Evolutionary conservation across 1,140 invertebrate genomes (phyloP), one percentile per base, ranked within the genome.

Genomic region (Polypedilum pembai): DNA sequence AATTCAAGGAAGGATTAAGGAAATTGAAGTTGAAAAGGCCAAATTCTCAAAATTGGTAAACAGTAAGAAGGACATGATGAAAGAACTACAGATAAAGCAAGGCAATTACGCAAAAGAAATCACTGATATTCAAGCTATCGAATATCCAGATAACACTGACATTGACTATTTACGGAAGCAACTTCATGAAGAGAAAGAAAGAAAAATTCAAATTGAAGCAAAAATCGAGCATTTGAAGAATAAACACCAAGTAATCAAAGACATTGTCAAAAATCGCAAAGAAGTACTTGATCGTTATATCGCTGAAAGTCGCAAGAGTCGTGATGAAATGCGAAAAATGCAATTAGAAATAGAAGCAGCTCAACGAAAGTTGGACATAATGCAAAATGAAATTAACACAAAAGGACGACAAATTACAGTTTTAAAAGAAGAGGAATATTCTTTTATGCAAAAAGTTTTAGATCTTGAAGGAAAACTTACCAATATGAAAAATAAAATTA

Each of bases 271-370:
- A 1, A 33, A 74, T 41, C 12, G 24, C 10, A 20, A 20, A 12
- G 18, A 12, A 15, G 17, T 21, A 21, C 15, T 76, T 10, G 56
- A 73, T 40, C 40, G 75, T 69, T 65, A 76, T 66, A 76, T 77
- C 41, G 12, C 69, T 17, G 76, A 78, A 72, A 63, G 78, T 82
- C 84, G 79, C 86, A 87, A 76, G 74, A 75, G 69, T 40, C 1
- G 8, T 15, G 73, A 69, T 40, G 41, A 81, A 21, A 73, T 78
- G 5, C 73, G 75, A 78, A 77, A 78, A 74, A 74, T 80, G 3
- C 74, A 83, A 80, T 79, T 82, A 75, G 79, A 82, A 63, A 79
- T 83, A 75, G 78, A 79, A 24, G 78, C 81, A 76, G 79, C 81
- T 73, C 78, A 82, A 73, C 65, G 81, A 65, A 80, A 81, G 33